These are phyloP conservation scores for Drosophila sp. DNA, from an alignment of 1,140 invertebrate genomes.

Conservation along the genomic window DNA sequence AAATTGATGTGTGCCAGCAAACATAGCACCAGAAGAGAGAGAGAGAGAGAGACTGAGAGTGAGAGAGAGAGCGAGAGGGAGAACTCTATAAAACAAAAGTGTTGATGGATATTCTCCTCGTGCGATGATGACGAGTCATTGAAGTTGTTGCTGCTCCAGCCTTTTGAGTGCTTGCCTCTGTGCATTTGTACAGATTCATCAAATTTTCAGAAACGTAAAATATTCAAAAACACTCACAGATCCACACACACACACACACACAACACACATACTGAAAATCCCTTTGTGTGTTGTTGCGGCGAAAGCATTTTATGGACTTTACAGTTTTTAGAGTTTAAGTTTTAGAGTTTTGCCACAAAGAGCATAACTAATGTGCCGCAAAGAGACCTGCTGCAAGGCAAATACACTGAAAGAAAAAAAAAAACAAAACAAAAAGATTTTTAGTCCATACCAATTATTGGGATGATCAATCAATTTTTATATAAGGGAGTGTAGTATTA, in stretches of 20 bases:
- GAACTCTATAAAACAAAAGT: slow-evolving; percentile 74
- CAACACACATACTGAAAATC: slow-evolving; percentile 49
- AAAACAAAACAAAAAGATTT: slow-evolving; percentile 37
- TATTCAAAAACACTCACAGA: slow-evolving; percentile 63
- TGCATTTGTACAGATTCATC: slow-evolving; percentile 78
- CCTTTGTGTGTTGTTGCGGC: slow-evolving; percentile 68
- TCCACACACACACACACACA: slow-evolving; percentile 30
- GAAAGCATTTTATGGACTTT: slow-evolving; percentile 79
- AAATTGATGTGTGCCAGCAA: slow-evolving; percentile 74
- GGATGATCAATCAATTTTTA: too few relatives aligned
- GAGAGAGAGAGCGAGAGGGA: slow-evolving; percentile 7
- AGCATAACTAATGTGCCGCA: slow-evolving; percentile 75
- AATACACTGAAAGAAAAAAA: slow-evolving; percentile 21
- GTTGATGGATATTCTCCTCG: slow-evolving; percentile 79
- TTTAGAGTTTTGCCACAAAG: slow-evolving; percentile 53
- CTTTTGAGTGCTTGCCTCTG: slow-evolving; percentile 57
- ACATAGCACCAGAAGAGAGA: slow-evolving; percentile 34
- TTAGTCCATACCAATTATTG: neutral
- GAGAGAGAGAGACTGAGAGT: slow-evolving; percentile 1
- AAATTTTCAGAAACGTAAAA: slow-evolving; percentile 80
- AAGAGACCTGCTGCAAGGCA: slow-evolving; percentile 19
- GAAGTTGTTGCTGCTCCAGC: slow-evolving; percentile 52
- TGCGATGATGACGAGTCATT: slow-evolving; percentile 65
- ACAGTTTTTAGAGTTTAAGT: slow-evolving; percentile 68
- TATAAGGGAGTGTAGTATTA: too few relatives aligned